Percentiles rank a stretch among this genome's conserved stretches.
phyloP scores from a whole-genome alignment of 2,113 vertebrate species.

The Urocolius indicus region DNA sequence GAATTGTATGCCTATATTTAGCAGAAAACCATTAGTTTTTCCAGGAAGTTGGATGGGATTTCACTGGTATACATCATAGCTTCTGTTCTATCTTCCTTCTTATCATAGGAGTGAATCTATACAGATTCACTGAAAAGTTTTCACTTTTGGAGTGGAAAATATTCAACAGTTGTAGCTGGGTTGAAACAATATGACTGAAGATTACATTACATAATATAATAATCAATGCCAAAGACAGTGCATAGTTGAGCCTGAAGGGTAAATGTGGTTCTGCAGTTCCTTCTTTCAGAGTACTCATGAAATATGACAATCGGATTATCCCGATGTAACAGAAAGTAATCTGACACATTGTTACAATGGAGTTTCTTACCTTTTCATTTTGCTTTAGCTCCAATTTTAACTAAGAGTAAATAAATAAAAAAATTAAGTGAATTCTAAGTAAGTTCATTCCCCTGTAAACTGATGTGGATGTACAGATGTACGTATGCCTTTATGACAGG shows the following conservation, averaged over 20 bases:
- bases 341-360: background rate
- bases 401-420: background rate
- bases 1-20: background rate
- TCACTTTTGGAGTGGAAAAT: background rate
- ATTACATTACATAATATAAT: background rate
- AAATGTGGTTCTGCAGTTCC: background rate
- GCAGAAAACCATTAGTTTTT: background rate
- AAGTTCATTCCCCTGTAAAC: background rate
- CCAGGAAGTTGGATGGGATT: background rate
- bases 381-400: background rate
- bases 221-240: background rate
- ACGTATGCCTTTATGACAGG: background rate
- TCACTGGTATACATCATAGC: background rate
- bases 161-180: background rate
- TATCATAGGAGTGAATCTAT: background rate
- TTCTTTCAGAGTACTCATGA: background rate
- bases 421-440: background rate
- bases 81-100: background rate
- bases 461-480: background rate
- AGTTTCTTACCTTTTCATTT: constrained; percentile 2
- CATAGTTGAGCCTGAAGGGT: background rate
- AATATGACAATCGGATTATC: background rate
- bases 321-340: background rate
- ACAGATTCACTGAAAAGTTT: background rate
- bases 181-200: background rate